A percentile compares a stretch with the other conserved stretches of the same genome.
Conservation (phyloP, 2,797 vertebrate genomes). For the Pachyuromys duprasi region DNA sequence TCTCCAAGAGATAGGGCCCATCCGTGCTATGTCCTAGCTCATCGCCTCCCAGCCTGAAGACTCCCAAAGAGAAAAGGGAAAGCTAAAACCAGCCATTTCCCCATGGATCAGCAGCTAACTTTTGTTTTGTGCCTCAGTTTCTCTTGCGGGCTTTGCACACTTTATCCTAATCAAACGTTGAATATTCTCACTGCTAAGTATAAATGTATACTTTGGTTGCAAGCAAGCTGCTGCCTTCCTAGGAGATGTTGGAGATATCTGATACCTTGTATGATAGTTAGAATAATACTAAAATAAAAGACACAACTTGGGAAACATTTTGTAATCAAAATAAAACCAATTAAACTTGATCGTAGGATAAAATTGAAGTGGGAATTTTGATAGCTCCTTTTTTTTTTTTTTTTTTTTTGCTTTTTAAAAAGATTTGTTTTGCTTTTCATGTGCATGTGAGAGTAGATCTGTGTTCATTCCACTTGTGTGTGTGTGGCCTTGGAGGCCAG, state of each 20-base stretch:
- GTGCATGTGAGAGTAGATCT: background rate
- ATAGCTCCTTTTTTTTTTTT: background rate
- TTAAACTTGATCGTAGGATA: background rate
- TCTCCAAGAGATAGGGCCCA: background rate
- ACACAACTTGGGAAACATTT: background rate
- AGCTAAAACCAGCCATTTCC: background rate
- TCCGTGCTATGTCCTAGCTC: background rate
- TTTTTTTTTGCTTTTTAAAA: background rate
- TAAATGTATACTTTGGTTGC: background rate
- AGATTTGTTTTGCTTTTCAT: background rate
- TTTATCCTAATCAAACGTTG: background rate
- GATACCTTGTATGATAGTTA: background rate
- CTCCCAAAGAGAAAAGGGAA: background rate
- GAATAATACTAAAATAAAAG: background rate
- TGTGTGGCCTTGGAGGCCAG: background rate
- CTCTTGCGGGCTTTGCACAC: background rate
- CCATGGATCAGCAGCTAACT: background rate
- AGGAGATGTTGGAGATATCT: background rate
- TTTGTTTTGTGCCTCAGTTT: background rate
- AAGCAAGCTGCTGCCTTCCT: background rate
- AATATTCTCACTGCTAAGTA: background rate
- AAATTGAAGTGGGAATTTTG: constrained; percentile 18
- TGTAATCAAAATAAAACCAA: background rate
- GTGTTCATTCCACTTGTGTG: background rate
- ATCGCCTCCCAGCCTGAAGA: background rate